Conservation (phyloP, 2,797 vertebrate genomes). For the Chelonia mydas region DNA sequence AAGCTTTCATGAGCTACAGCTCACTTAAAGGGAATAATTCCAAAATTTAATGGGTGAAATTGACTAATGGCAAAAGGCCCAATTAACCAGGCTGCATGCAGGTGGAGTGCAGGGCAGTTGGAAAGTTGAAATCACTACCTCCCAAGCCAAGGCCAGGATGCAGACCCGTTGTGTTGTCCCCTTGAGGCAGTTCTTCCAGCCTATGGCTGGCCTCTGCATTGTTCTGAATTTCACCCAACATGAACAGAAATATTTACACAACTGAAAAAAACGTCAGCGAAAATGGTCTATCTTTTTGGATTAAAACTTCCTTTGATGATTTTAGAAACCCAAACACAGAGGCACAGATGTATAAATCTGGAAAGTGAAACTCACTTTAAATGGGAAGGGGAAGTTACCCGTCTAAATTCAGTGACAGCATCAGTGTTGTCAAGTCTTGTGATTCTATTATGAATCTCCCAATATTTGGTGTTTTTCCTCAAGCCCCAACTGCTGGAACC, state of each 20-base stretch:
- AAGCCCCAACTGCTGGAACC: neutral
- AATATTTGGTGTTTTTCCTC: conserved; percentile 8
- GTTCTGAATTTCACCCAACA: neutral
- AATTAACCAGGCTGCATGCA: neutral
- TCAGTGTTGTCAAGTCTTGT: neutral
- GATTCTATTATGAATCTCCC: neutral
- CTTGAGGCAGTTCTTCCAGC: neutral
- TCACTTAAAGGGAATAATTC: neutral
- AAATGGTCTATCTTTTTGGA: neutral
- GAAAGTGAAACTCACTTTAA: conserved; percentile 7
- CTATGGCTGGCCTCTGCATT: neutral
- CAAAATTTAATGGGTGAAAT: neutral
- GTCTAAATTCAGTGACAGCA: neutral
- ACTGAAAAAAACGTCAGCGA: neutral
- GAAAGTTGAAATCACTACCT: neutral
- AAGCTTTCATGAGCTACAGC: too few relatives aligned
- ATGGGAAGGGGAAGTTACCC: neutral
- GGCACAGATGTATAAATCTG: neutral
- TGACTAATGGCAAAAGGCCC: neutral
- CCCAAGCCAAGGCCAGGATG: neutral
- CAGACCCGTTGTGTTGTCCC: neutral
- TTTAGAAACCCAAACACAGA: neutral
- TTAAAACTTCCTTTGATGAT: neutral
- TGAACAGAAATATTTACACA: neutral
- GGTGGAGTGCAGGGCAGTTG: neutral